Evolutionary conservation across 2,888 invertebrate genomes (phyloP), one percentile per base, ranked within the genome.

Genomic region (Galerucella nymphaeae): DNA sequence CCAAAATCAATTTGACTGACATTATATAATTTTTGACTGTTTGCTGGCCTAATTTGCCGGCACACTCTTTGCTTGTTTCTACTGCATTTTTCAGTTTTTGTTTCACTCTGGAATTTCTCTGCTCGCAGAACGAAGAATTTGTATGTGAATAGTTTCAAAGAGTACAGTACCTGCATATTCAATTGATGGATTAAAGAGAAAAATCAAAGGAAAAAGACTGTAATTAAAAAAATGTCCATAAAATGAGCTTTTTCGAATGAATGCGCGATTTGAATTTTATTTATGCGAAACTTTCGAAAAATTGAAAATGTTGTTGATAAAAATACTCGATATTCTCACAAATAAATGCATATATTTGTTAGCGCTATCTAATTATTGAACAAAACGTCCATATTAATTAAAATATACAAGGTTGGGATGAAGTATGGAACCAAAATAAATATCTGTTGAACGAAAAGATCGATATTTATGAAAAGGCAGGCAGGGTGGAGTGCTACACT

Each of bases 121-220:
- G 64, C 20, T 23, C 9, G 67, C 14, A 77, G 81, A 78, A 80
- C 80, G 80, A 82, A 42, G 61, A 41, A 62, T 62, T 42, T 62
- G 42, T 42, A 62, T 62, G 61, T 42, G 61, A 16, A 42, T 62
- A 62, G 16, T 41, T 62, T 62, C 42, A 18, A 62, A 18, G 18
- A 62, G 61, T 62, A 62, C 42, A 62, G 61, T 62, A 42, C 61
- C 30, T 62, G 61, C 61, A 62, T 62, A 42, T 42, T 41, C 16
- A 62, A 62, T 62, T 38, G n/a, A 62, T 42, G 38, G 42, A 16
- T 62, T 42, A 42, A 53, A 16, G 2, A 53, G 53, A 53, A 50
- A 50, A 50, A 50, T 50, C 50, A 50, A 50, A 50, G 50, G 16
- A 50, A 50, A 50, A 50, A 53, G 16, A 53, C 2, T 13, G 11